Evolutionary conservation across 1,140 invertebrate genomes (phyloP).

Genomic region (Bacillus rossius): DNA sequence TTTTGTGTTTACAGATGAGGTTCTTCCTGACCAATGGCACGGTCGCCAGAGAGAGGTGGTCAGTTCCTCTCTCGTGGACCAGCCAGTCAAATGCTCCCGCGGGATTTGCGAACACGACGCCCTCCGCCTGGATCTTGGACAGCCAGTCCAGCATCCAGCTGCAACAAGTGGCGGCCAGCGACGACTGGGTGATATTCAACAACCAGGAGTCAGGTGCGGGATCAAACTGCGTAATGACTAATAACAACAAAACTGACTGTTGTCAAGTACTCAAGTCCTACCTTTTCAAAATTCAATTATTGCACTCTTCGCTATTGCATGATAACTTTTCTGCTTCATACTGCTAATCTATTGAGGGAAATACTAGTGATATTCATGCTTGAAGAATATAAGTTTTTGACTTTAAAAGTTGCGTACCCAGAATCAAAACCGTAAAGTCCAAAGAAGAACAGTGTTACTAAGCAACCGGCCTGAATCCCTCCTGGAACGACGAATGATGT

Average conservation of each 20-base stretch:
- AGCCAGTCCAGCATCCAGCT: neutral
- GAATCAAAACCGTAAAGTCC: too few relatives aligned
- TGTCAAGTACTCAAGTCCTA: conserved; percentile 17
- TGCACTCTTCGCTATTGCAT: neutral
- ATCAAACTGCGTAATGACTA: conserved; percentile 28
- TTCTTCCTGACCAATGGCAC: too few relatives aligned
- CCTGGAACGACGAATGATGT: too few relatives aligned
- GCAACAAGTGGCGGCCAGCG: conserved; percentile 26
- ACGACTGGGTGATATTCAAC: conserved; percentile 53
- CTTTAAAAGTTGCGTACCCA: too few relatives aligned
- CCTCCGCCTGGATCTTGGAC: neutral
- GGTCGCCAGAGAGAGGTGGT: neutral
- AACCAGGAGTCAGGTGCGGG: conserved; percentile 47
- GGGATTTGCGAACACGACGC: neutral
- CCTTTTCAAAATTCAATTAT: neutral
- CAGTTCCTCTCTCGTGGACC: conserved; percentile 31
- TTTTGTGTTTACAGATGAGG: too few relatives aligned
- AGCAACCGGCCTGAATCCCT: too few relatives aligned
- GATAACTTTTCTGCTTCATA: too few relatives aligned
- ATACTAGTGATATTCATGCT: too few relatives aligned
- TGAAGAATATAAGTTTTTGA: too few relatives aligned
- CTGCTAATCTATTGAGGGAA: too few relatives aligned
- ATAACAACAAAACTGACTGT: too few relatives aligned
- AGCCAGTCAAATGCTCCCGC: conserved; percentile 29
- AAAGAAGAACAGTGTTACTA: too few relatives aligned